Conservation (phyloP, 2,113 vertebrate genomes). For the Otolemur garnettii region DNA sequence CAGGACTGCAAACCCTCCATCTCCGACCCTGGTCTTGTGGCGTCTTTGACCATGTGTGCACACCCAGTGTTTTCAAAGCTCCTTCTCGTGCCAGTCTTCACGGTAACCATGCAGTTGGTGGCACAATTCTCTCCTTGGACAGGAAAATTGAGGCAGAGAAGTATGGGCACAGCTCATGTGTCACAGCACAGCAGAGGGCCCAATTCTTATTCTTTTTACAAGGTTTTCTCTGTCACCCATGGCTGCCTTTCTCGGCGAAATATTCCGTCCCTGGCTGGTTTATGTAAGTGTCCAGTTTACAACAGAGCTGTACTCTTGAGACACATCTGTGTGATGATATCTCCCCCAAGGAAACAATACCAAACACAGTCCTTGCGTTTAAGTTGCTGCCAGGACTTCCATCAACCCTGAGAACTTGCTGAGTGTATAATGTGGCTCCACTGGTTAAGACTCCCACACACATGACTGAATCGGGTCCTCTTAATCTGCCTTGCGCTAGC, state of each 20-base stretch:
- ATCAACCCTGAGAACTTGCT: accelerated
- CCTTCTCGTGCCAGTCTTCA: background rate
- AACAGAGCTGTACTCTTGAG: background rate
- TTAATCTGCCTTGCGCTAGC: no score
- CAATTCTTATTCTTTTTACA: no score
- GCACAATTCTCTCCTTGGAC: background rate
- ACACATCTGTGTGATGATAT: background rate
- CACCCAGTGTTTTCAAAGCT: background rate
- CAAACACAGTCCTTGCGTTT: background rate
- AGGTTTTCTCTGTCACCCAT: background rate
- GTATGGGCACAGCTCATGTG: accelerated
- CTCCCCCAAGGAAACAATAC: background rate
- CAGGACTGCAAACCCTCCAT: background rate
- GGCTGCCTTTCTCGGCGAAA: accelerated
- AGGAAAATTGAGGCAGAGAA: background rate
- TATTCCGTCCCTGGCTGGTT: accelerated
- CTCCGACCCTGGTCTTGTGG: background rate
- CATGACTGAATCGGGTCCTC: no score
- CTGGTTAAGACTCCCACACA: no score
- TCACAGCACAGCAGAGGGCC: background rate
- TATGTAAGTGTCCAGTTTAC: no score
- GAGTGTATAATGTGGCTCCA: no score
- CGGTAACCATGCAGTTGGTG: background rate
- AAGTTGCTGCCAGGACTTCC: accelerated
- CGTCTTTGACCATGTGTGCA: background rate